Evolutionary conservation across 1,140 invertebrate genomes (phyloP), one percentile per base, ranked within the genome.

Genomic region (Eurosta solidaginis): DNA sequence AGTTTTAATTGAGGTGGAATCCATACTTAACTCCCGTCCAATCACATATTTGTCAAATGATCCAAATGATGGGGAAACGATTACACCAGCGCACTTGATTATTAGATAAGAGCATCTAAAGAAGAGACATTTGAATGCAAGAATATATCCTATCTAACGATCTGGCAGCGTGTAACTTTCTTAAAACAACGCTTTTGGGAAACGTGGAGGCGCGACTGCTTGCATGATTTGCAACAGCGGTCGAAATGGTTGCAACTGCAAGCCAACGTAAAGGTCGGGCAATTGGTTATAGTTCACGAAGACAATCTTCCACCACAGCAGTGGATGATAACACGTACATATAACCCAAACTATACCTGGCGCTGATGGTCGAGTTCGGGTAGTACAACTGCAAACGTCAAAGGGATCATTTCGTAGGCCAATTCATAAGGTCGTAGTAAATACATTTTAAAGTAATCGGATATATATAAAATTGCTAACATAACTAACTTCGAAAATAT

Each of bases 51-150:
- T 87, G 2, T 82, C 82, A 36, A 78, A 81, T 22, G 59, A 85
- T 75, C 81, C 82, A 22, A 78, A 80, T n/a, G 83, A 87, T 73
- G 68, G 81, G 0, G 50, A 33, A 29, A 74, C 80, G 9, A 74
- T 85, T 3, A 85, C 85, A 17, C 84, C 87, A 17, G 83, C 82
- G 5, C 86, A 88, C 83, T 88, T 85, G 77, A 47, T 87, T 0
- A 87, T 84, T 78, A 85, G 84, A n/a, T n/a, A 12, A 49, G 80
- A 22, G 80, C 84, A 3, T 25, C 85, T 20, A 20, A 36, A 12
- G 27, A 40, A 22, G 7, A 17, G n/a, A 29, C 33, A 0, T 27
- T 49, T 14, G 17, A 54, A 42, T 20, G 22, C 36, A 59, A 29
- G 5, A 27, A 27, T 3, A 12, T 14, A 59, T 29, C 22, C 20